Conservation (phyloP, 2,797 vertebrate genomes). For the Sphenodon punctatus region DNA sequence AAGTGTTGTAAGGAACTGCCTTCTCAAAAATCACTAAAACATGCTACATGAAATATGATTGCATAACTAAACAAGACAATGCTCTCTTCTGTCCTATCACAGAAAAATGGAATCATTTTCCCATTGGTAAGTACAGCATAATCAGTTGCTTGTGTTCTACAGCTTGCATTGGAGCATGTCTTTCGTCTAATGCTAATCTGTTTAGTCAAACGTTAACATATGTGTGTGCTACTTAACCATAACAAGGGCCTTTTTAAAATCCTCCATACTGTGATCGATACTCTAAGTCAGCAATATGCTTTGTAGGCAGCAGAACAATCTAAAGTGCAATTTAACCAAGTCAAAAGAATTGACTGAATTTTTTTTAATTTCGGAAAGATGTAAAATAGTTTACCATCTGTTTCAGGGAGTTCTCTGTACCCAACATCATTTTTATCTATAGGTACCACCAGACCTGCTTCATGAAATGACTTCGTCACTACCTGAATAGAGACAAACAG, state of each 20-base stretch:
- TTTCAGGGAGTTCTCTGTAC: slow-evolving; percentile 95
- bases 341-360: background rate
- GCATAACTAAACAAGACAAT: too few relatives aligned
- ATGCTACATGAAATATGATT: background rate
- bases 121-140: background rate
- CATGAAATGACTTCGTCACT: slow-evolving; percentile 93
- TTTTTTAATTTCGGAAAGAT: background rate
- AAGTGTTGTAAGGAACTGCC: background rate
- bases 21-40: background rate
- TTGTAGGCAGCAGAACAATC: too few relatives aligned
- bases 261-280: too few relatives aligned
- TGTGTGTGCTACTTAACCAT: too few relatives aligned
- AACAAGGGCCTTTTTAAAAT: too few relatives aligned
- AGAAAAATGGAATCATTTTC: background rate
- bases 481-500: slow-evolving; percentile 76
- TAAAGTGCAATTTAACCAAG: background rate
- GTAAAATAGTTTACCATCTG: slow-evolving; percentile 81
- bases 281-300: too few relatives aligned
- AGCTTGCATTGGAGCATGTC: too few relatives aligned
- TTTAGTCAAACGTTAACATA: too few relatives aligned
- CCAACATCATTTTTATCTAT: slow-evolving; percentile 95
- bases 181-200: too few relatives aligned
- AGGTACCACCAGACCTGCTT: slow-evolving; percentile 92
- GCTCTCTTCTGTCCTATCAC: background rate
- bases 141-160: background rate